phyloP scores from a whole-genome alignment of 2,888 invertebrate species.

The Leptinotarsa juncta region DNA sequence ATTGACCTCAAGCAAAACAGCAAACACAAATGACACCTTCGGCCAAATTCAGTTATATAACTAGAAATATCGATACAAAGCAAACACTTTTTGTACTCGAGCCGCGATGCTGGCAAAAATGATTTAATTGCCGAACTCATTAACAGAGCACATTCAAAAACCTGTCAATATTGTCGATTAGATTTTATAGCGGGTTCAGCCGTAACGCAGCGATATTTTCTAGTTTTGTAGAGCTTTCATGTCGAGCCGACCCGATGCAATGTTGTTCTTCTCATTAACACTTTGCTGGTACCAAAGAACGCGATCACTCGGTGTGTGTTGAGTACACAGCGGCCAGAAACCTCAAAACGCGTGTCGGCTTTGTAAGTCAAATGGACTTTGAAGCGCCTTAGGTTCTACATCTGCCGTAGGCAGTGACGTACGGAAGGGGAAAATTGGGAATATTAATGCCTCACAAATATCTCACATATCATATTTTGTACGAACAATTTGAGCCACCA shows the following conservation, averaged over 20 bases:
- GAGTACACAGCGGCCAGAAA: conserved; percentile 47
- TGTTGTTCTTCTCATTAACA: conserved; percentile 57
- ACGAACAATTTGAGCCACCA: too few species aligned
- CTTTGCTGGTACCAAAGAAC: conserved; percentile 49
- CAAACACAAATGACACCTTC: neutral
- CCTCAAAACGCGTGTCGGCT: conserved; percentile 45
- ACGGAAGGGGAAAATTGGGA: neutral
- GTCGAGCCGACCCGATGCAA: conserved; percentile 45
- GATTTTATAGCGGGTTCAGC: conserved; percentile 31
- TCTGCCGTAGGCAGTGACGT: conserved; percentile 24
- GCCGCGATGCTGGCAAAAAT: neutral
- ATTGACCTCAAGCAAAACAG: too few species aligned
- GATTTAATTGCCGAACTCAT: conserved; percentile 30
- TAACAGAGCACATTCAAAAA: conserved; percentile 32
- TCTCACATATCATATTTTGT: too few species aligned
- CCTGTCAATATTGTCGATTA: conserved; percentile 38
- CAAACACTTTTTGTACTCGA: neutral
- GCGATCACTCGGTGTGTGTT: conserved; percentile 52
- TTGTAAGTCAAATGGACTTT: conserved; percentile 38
- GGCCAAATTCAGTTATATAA: neutral
- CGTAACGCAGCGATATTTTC: conserved; percentile 31
- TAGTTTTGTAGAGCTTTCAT: conserved; percentile 42
- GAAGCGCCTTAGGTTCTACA: conserved; percentile 24
- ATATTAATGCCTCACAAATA: too few species aligned
- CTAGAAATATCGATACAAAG: neutral